phyloP scores from a whole-genome alignment of 2,113 vertebrate genomes.

The Pagrus major region DNA sequence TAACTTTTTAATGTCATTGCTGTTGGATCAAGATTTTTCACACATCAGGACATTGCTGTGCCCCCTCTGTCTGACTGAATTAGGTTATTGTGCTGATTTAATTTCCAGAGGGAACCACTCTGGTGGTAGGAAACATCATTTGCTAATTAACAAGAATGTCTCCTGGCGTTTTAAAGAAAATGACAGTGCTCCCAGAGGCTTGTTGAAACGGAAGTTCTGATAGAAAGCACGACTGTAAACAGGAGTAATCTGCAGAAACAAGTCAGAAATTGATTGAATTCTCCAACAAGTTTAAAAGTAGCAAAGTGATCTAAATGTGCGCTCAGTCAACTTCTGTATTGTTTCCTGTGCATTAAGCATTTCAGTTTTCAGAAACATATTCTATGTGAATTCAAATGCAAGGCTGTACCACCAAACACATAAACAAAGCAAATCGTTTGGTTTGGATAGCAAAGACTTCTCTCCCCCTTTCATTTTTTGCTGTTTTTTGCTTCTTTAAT shows the following conservation, averaged over 20 bases:
- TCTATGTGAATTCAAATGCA: background rate
- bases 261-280: background rate
- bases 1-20: slow-evolving; percentile 11
- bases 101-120: slow-evolving; percentile 77
- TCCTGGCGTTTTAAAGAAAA: slow-evolving; percentile 72
- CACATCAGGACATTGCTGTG: slow-evolving; percentile 15
- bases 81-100: slow-evolving; percentile 78
- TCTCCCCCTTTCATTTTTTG: background rate
- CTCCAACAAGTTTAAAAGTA: slow-evolving; percentile 1
- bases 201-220: slow-evolving; percentile 58
- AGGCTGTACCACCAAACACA: background rate
- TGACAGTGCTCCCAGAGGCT: slow-evolving; percentile 55
- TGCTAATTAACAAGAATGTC: slow-evolving; percentile 80
- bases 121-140: slow-evolving; percentile 68
- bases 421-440: background rate
- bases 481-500: background rate
- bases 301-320: background rate
- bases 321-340: background rate
- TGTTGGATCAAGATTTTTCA: slow-evolving; percentile 28
- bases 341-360: background rate
- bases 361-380: background rate
- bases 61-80: slow-evolving; percentile 67
- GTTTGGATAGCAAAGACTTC: background rate
- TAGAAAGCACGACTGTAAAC: slow-evolving; percentile 63
- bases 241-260: slow-evolving; percentile 20